These are phyloP conservation scores for Aphelinus atriplicis DNA, from an alignment of 1,140 invertebrate species.

Conservation along the genomic window DNA sequence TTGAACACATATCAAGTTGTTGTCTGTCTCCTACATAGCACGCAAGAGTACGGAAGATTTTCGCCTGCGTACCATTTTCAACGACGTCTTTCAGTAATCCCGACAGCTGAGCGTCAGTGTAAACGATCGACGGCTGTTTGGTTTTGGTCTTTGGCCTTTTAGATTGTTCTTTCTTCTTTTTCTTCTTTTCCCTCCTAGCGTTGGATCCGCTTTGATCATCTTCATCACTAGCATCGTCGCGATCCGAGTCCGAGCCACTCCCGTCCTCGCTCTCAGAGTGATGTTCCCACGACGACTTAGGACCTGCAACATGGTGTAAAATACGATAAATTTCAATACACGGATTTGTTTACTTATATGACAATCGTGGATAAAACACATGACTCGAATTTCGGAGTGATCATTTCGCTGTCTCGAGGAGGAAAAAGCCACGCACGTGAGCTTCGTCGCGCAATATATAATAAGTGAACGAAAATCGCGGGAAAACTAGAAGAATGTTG, in stretches of 20 bases:
- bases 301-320: conserved; percentile 20
- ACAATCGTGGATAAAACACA: too few species aligned
- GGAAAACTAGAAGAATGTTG: too few species aligned
- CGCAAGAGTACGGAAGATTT: too few species aligned
- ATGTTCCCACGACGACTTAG: conserved; percentile 60
- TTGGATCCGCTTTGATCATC: conserved; percentile 25
- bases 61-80: conserved; percentile 47
- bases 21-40: too few species aligned
- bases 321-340: not conserved
- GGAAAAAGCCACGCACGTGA: too few species aligned
- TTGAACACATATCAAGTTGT: too few species aligned
- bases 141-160: conserved; percentile 41
- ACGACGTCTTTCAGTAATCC: conserved; percentile 61
- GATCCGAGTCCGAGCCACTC: conserved; percentile 35
- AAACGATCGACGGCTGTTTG: conserved; percentile 51
- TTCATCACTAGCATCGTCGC: conserved; percentile 26
- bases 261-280: conserved; percentile 51
- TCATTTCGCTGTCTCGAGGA: too few species aligned
- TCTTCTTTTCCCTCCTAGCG: conserved; percentile 29
- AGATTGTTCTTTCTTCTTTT: conserved; percentile 39
- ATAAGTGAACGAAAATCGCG: too few species aligned
- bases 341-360: too few species aligned
- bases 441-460: too few species aligned
- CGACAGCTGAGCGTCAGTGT: conserved; percentile 60
- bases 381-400: too few species aligned